Conservation (phyloP, 1,140 invertebrate species). For the Argopecten irradians region DNA sequence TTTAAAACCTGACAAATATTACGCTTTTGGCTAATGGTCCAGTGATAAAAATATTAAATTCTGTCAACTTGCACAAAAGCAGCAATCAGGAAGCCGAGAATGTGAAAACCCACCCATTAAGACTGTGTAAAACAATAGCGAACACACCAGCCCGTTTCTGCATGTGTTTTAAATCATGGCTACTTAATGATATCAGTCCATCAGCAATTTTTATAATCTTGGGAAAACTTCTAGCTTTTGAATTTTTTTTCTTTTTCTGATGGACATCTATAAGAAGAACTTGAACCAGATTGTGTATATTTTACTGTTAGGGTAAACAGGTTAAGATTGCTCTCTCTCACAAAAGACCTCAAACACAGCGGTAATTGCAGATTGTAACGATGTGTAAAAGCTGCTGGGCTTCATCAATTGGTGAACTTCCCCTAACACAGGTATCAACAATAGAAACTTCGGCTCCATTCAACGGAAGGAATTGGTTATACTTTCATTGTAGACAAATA, state of each 20-base stretch:
- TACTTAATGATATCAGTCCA: background rate
- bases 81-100: background rate
- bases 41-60: background rate
- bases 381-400: background rate
- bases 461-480: conserved; percentile 3
- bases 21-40: background rate
- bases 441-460: background rate
- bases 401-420: background rate
- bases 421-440: background rate
- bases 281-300: background rate
- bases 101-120: background rate
- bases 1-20: background rate
- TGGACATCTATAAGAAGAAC: background rate
- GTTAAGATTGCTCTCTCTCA: background rate
- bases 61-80: conserved; percentile 6
- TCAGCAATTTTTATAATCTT: background rate
- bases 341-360: background rate
- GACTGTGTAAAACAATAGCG: background rate
- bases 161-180: background rate
- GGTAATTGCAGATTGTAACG: conserved; percentile 16
- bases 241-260: background rate
- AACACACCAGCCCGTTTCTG: background rate
- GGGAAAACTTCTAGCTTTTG: background rate
- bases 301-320: background rate
- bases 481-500: conserved; percentile 1